These are phyloP conservation scores for Goniozus legneri DNA, from an alignment of 1,140 invertebrate genomes.

Conservation along the genomic window DNA sequence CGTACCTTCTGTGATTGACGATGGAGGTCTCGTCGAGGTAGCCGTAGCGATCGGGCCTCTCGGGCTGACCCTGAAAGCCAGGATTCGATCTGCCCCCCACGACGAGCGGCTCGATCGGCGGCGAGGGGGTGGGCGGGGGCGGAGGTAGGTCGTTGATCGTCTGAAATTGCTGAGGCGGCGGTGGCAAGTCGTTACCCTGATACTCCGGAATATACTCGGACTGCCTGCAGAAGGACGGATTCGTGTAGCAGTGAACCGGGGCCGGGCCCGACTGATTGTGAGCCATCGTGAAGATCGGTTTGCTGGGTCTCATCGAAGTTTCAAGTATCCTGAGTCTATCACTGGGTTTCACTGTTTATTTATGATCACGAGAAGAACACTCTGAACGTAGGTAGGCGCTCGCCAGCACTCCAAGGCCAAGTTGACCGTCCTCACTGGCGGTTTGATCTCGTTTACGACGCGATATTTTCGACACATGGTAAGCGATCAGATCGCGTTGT, in stretches of 20 bases:
- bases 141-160: slow-evolving; percentile 39
- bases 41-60: slow-evolving; percentile 37
- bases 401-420: slow-evolving; percentile 40
- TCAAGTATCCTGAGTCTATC: neutral
- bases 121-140: slow-evolving; percentile 45
- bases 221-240: slow-evolving; percentile 73
- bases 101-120: slow-evolving; percentile 30
- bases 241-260: slow-evolving; percentile 62
- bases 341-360: neutral
- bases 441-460: neutral
- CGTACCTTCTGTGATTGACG: slow-evolving; percentile 29
- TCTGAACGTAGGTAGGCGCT: slow-evolving; percentile 34
- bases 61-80: slow-evolving; percentile 31
- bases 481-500: neutral
- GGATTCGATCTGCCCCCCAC: slow-evolving; percentile 39
- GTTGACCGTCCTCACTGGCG: slow-evolving; percentile 24
- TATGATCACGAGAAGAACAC: slow-evolving; percentile 27
- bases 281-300: slow-evolving; percentile 18
- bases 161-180: slow-evolving; percentile 43
- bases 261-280: slow-evolving; percentile 22
- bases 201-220: slow-evolving; percentile 59
- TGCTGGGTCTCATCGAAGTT: neutral
- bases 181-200: slow-evolving; percentile 21
- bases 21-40: slow-evolving; percentile 32
- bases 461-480: neutral